phyloP scores from a whole-genome alignment of 2,797 vertebrate species.

The Oryzias dopingdopingensis region DNA sequence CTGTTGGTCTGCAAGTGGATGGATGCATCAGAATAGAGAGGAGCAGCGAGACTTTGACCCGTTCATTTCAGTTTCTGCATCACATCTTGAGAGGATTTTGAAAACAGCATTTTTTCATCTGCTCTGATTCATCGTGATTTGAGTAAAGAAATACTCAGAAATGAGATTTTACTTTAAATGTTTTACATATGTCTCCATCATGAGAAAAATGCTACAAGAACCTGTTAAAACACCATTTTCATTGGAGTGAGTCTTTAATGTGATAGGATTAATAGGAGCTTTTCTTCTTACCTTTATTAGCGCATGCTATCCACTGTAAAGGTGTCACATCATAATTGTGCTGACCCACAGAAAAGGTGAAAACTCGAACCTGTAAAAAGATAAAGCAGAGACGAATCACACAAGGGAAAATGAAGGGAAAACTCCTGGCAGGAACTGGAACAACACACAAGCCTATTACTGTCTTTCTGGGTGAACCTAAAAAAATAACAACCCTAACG shows the following conservation, averaged over 20 bases:
- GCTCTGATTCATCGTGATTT: no score
- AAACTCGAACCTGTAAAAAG: constrained; percentile 87
- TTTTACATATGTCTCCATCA: no score
- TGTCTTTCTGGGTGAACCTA: constrained; percentile 9
- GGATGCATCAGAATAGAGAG: no score
- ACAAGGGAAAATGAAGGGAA: neutral
- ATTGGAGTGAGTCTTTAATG: neutral
- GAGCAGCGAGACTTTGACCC: no score
- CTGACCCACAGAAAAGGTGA: constrained; percentile 97
- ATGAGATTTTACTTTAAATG: no score
- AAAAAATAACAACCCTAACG: constrained; percentile 9
- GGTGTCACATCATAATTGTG: constrained; percentile 98
- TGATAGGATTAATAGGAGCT: no score
- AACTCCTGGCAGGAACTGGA: neutral
- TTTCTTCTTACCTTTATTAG: constrained; percentile 89
- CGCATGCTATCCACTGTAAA: constrained; percentile 97
- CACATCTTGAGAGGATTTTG: no score
- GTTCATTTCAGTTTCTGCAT: no score
- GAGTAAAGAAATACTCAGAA: no score
- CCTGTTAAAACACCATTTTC: neutral
- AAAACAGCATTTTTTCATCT: no score
- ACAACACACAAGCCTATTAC: neutral
- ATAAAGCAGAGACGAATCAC: constrained; percentile 11
- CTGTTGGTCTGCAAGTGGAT: no score
- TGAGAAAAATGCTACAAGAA: no score